A percentile compares a stretch with the other conserved stretches of the same genome.
phyloP scores from a whole-genome alignment of 2,888 invertebrate genomes.

The Orchesella flavescens region DNA sequence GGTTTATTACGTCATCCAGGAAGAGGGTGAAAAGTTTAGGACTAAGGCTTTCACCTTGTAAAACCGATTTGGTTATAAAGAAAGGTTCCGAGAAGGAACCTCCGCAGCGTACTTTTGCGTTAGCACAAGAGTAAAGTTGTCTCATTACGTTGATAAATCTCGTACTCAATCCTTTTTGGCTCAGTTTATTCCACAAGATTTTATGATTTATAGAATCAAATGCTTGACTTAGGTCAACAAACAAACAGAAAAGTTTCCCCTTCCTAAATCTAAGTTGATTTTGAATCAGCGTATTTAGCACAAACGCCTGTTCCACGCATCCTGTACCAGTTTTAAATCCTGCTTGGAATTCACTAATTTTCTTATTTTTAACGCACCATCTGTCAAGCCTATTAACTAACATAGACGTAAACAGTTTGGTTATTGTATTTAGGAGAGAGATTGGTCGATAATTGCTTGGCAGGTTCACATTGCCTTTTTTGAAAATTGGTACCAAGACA shows the following conservation, averaged over 20 bases:
- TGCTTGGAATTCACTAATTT: constrained; percentile 52
- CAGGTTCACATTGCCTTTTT: constrained; percentile 32
- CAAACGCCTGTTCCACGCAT: constrained; percentile 55
- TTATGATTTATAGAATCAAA: constrained; percentile 38
- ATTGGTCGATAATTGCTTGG: constrained; percentile 57
- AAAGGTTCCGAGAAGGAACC: constrained; percentile 18
- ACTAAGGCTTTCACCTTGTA: constrained; percentile 57
- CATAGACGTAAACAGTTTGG: constrained; percentile 51
- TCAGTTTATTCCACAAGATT: constrained; percentile 44
- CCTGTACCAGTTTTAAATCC: constrained; percentile 43
- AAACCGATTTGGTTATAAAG: constrained; percentile 27
- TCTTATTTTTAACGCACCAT: constrained; percentile 48
- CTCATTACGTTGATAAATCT: constrained; percentile 36
- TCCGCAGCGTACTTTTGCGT: constrained; percentile 25
- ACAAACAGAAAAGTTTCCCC: constrained; percentile 49
- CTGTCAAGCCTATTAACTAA: constrained; percentile 27
- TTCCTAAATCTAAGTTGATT: constrained; percentile 32
- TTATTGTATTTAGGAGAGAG: constrained; percentile 44
- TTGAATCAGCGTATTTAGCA: constrained; percentile 46
- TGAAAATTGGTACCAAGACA: constrained; percentile 47
- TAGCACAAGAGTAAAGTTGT: constrained; percentile 18
- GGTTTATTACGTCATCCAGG: constrained; percentile 38
- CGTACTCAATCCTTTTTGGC: constrained; percentile 2
- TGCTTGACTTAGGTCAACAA: constrained; percentile 48
- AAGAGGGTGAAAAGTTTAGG: constrained; percentile 55